phyloP scores from a whole-genome alignment of 2,113 vertebrate genomes.

The Nipponia nippon region DNA sequence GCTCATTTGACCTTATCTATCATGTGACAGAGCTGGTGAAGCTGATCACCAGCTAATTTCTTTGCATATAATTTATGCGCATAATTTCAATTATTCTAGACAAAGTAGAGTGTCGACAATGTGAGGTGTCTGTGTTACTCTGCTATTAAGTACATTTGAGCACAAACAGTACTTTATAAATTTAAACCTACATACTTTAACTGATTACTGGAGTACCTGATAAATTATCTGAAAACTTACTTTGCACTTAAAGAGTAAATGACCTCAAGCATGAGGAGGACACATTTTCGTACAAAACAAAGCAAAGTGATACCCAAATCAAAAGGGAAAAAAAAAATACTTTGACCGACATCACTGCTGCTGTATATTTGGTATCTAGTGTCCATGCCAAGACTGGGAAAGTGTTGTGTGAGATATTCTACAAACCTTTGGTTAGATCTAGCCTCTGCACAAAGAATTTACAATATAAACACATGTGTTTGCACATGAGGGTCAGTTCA shows the following conservation, averaged over 20 bases:
- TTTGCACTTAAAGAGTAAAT: not conserved
- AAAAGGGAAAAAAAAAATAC: not conserved
- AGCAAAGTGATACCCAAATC: not conserved
- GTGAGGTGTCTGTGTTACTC: not conserved
- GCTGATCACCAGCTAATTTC: not conserved
- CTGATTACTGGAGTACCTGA: not conserved
- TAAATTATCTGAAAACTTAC: not conserved
- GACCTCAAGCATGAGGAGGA: not conserved
- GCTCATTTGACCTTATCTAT: not conserved
- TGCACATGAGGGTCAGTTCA: conserved; percentile 33
- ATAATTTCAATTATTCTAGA: not conserved
- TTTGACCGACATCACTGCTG: not conserved
- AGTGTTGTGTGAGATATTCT: not conserved
- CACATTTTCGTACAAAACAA: not conserved
- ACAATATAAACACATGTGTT: conserved; percentile 24
- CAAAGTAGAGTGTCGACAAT: not conserved
- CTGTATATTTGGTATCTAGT: not conserved
- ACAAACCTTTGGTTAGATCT: not conserved
- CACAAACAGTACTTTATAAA: not conserved
- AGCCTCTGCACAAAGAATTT: conserved; percentile 25
- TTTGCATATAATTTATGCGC: not conserved
- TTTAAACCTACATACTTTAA: not conserved
- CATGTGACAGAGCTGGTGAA: not conserved
- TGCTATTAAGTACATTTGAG: not conserved
- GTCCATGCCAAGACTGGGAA: not conserved